Evolutionary conservation across 2,797 vertebrate species (phyloP).

Genomic region (Poecilia wingei): DNA sequence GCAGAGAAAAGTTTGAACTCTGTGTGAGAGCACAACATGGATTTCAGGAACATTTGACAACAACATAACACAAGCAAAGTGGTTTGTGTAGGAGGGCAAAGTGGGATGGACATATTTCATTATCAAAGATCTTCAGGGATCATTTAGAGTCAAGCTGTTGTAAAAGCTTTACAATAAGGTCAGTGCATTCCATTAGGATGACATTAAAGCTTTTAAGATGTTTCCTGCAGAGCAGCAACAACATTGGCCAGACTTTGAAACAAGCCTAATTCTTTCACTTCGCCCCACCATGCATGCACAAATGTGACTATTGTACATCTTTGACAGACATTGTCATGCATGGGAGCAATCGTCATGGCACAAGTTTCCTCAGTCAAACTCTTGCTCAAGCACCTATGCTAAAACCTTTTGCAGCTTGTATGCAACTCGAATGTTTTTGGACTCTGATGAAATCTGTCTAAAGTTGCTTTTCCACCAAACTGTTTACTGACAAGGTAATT

Average conservation of each 20-base stretch:
- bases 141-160: conserved; percentile 1
- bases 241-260: not conserved
- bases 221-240: not conserved
- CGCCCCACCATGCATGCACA: not conserved
- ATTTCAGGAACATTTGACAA: not conserved
- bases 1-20: not conserved
- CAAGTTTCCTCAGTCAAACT: not conserved
- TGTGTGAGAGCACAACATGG: not conserved
- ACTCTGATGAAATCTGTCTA: not conserved
- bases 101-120: not conserved
- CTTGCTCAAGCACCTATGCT: not conserved
- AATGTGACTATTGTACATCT: not conserved
- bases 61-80: not conserved
- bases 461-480: not conserved
- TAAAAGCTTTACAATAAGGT: not conserved
- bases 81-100: not conserved
- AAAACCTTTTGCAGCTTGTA: not conserved
- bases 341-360: not conserved
- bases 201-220: not conserved
- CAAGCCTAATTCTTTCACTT: not conserved
- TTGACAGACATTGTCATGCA: not conserved
- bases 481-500: not conserved
- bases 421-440: not conserved
- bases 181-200: not conserved
- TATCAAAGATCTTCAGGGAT: not conserved